A percentile compares a stretch with the other conserved stretches of the same genome.
phyloP scores from a whole-genome alignment of 2,888 invertebrate species.

The Orgyia antiqua region DNA sequence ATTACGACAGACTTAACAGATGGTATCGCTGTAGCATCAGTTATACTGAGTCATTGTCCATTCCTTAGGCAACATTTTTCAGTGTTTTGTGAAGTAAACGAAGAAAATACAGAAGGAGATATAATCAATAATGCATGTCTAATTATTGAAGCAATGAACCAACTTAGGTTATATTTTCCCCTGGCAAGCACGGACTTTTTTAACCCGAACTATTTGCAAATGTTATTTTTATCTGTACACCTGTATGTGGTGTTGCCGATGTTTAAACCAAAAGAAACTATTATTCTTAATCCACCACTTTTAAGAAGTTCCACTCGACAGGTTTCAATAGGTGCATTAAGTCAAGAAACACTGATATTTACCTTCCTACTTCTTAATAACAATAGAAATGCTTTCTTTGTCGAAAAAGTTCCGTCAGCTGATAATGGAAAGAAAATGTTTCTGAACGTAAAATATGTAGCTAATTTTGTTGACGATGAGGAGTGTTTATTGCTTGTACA shows the following conservation, averaged over 20 bases:
- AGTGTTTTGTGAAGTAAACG: slow-evolving; percentile 58
- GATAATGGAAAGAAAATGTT: slow-evolving; percentile 59
- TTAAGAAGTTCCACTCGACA: slow-evolving; percentile 54
- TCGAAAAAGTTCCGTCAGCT: slow-evolving; percentile 49
- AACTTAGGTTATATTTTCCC: slow-evolving; percentile 74
- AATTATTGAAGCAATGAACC: slow-evolving; percentile 73
- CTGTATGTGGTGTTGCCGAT: slow-evolving; percentile 76
- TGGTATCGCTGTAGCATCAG: slow-evolving; percentile 73
- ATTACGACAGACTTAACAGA: slow-evolving; percentile 75
- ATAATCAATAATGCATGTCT: slow-evolving; percentile 78
- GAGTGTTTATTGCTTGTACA: slow-evolving; percentile 54
- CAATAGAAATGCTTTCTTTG: slow-evolving; percentile 45
- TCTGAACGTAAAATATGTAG: slow-evolving; percentile 54
- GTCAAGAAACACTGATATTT: slow-evolving; percentile 57
- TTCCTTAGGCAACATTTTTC: slow-evolving; percentile 69
- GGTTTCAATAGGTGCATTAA: slow-evolving; percentile 54
- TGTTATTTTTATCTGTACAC: slow-evolving; percentile 77
- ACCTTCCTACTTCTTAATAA: slow-evolving; percentile 52
- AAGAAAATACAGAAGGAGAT: slow-evolving; percentile 47
- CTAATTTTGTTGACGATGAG: slow-evolving; percentile 53
- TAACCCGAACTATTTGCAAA: slow-evolving; percentile 73
- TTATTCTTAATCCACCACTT: slow-evolving; percentile 66
- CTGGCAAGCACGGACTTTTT: slow-evolving; percentile 71
- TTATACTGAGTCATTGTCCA: slow-evolving; percentile 77
- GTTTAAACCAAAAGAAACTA: slow-evolving; percentile 58